phyloP scores from a whole-genome alignment of 2,888 invertebrate species.

The Orthosia incerta region DNA sequence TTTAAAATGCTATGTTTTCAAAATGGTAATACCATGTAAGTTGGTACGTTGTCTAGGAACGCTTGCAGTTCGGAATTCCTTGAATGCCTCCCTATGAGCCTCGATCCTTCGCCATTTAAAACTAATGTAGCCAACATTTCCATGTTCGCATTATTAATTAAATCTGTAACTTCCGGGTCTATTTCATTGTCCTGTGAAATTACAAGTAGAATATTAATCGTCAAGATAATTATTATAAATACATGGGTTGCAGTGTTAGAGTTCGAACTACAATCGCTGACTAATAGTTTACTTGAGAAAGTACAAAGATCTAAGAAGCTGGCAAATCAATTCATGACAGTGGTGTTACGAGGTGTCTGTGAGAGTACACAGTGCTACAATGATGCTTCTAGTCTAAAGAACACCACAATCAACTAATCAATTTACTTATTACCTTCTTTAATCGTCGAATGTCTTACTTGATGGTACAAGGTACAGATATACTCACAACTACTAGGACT shows the following conservation, averaged over 20 bases:
- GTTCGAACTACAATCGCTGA: conserved; percentile 76
- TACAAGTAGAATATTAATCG: conserved; percentile 33
- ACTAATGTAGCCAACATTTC: conserved; percentile 97
- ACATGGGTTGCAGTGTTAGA: conserved; percentile 50
- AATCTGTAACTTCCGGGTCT: conserved; percentile 92
- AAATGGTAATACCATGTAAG: conserved; percentile 94
- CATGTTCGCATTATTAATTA: conserved; percentile 95
- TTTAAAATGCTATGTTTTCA: background rate
- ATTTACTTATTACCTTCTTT: conserved; percentile 85
- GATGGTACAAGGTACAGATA: conserved; percentile 75
- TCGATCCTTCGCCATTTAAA: conserved; percentile 96
- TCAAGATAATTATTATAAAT: conserved; percentile 7
- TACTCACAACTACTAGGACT: conserved; percentile 87
- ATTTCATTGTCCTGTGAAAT: conserved; percentile 87
- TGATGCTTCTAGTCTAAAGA: conserved; percentile 86
- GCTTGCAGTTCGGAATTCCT: conserved; percentile 95
- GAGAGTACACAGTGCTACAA: conserved; percentile 86
- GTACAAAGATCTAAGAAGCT: conserved; percentile 87
- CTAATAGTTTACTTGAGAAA: conserved; percentile 71
- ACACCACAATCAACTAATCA: conserved; percentile 87
- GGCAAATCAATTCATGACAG: conserved; percentile 88
- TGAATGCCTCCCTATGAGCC: conserved; percentile 93
- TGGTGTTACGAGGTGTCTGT: conserved; percentile 86
- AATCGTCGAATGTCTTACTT: conserved; percentile 79
- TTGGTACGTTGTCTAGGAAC: conserved; percentile 96